Percentiles rank a stretch among this genome's conserved stretches.
Conservation (phyloP, 2,888 invertebrate genomes). For the Ametastegia equiseti region DNA sequence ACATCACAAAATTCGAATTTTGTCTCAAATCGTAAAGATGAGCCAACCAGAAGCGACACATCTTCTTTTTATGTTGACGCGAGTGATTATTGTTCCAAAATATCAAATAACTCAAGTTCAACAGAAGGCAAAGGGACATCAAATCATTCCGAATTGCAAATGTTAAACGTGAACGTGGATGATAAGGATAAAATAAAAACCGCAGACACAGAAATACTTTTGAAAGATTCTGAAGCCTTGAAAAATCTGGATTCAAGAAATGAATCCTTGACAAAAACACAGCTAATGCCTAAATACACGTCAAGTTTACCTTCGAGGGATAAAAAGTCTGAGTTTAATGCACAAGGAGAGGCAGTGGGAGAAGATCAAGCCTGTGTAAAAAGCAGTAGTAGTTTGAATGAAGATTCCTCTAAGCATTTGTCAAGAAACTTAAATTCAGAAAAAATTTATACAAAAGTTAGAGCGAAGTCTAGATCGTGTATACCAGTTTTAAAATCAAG, state of each 20-base stretch:
- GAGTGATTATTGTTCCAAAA: constrained; percentile 48
- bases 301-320: constrained; percentile 9
- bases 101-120: constrained; percentile 27
- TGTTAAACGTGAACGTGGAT: background rate
- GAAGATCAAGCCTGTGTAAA: background rate
- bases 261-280: constrained; percentile 22
- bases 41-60: constrained; percentile 40
- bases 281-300: background rate
- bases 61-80: constrained; percentile 54
- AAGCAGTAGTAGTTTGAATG: background rate
- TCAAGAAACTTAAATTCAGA: background rate
- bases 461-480: constrained; percentile 58
- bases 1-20: constrained; percentile 29
- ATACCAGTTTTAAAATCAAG: constrained; percentile 65
- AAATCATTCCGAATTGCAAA: background rate
- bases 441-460: background rate
- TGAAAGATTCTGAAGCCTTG: background rate
- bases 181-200: constrained; percentile 23
- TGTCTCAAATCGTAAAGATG: background rate
- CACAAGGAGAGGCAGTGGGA: too few relatives aligned
- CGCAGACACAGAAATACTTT: constrained; percentile 40
- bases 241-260: background rate
- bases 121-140: constrained; percentile 7
- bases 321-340: background rate
- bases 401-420: background rate